Evolutionary conservation across 2,797 vertebrate species (phyloP).

Genomic region (Alexandromys oeconomus): DNA sequence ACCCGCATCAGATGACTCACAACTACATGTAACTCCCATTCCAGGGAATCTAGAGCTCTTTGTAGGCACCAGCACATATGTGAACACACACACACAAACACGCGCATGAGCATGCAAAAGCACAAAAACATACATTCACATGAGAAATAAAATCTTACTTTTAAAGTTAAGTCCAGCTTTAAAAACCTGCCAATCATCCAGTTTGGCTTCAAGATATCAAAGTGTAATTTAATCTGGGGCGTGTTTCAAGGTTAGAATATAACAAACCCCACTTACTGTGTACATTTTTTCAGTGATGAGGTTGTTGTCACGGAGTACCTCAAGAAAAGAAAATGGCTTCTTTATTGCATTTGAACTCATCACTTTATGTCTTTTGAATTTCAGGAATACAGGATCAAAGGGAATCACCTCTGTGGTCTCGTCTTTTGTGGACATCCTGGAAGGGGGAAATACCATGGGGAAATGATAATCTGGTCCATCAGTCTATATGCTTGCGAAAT

Average conservation of each 20-base stretch:
- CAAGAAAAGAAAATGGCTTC: slow-evolving; percentile 73
- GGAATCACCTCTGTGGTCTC: fast-evolving
- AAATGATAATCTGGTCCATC: not conserved
- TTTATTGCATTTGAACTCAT: slow-evolving; percentile 63
- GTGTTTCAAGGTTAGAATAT: not conserved
- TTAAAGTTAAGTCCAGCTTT: not conserved
- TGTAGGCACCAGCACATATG: too few species aligned
- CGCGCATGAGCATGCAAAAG: not conserved
- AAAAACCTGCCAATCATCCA: not conserved
- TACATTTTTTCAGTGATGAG: slow-evolving; percentile 65
- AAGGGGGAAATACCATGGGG: not conserved
- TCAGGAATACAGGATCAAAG: fast-evolving
- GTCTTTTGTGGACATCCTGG: not conserved
- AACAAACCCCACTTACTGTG: slow-evolving; percentile 69
- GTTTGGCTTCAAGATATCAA: not conserved
- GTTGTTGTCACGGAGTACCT: slow-evolving; percentile 65
- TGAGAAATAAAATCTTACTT: not conserved
- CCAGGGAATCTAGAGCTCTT: too few species aligned
- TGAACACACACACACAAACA: not conserved
- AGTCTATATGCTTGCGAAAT: not conserved
- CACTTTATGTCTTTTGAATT: slow-evolving; percentile 16
- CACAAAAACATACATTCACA: not conserved
- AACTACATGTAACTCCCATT: too few species aligned
- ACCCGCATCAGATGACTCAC: not conserved
- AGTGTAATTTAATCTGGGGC: not conserved